These are phyloP conservation scores for Elephantulus edwardii DNA, from an alignment of 2,113 vertebrate genomes.

Conservation along the genomic window DNA sequence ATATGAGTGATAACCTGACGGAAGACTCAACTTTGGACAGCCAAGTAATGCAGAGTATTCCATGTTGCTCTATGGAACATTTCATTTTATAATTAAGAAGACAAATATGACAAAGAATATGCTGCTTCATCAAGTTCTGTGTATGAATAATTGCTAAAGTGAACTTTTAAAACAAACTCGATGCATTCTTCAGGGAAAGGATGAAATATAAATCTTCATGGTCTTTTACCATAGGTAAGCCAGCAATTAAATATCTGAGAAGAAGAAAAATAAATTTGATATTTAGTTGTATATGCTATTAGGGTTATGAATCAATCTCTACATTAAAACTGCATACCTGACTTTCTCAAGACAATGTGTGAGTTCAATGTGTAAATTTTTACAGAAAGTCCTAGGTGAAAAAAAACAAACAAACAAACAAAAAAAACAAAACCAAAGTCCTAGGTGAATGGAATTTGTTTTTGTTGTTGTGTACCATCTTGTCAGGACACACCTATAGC, in stretches of 20 bases:
- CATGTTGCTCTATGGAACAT: slow-evolving; percentile 44
- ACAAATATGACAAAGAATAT: slow-evolving; percentile 53
- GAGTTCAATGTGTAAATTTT: background rate
- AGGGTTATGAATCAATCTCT: slow-evolving; percentile 22
- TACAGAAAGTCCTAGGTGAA: background rate
- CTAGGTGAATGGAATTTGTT: too few species aligned
- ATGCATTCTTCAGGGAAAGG: slow-evolving; percentile 9
- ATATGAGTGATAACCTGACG: slow-evolving; percentile 58
- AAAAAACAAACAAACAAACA: too few species aligned
- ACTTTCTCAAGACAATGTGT: background rate
- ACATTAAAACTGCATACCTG: background rate
- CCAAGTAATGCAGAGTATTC: slow-evolving; percentile 40
- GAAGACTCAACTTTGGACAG: slow-evolving; percentile 45
- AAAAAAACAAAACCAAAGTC: too few species aligned
- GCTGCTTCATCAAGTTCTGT: slow-evolving; percentile 59
- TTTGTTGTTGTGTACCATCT: too few species aligned
- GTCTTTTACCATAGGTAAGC: background rate
- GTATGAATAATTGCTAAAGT: slow-evolving; percentile 21
- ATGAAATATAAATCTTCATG: slow-evolving; percentile 2
- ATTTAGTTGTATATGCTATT: background rate
- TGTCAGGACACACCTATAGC: too few species aligned
- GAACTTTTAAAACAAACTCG: slow-evolving; percentile 25
- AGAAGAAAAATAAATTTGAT: slow-evolving; percentile 9
- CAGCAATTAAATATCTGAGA: background rate
- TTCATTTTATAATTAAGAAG: slow-evolving; percentile 70